Evolutionary conservation across 92 coral and sea anemone species (phyloP).

Genomic region (Nematostella vectensis): DNA sequence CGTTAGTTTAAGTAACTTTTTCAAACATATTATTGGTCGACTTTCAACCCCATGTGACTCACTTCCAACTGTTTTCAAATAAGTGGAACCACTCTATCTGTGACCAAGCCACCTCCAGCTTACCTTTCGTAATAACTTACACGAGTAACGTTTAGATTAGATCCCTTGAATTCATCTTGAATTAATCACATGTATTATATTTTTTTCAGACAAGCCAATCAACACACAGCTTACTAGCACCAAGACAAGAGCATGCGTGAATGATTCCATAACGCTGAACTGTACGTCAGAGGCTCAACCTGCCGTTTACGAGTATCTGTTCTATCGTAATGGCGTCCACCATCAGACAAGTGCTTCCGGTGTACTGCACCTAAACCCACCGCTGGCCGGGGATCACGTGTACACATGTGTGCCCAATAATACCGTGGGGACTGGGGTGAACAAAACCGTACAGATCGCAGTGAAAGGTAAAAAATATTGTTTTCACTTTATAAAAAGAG

Average conservation of each 20-base stretch:
- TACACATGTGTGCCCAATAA: constrained; percentile 38
- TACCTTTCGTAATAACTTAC: too few species aligned
- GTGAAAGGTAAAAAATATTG: constrained; percentile 17
- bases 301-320: constrained; percentile 16
- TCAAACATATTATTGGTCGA: too few species aligned
- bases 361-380: constrained; percentile 1
- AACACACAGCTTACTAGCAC: constrained; percentile 8
- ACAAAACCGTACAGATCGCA: constrained; percentile 10
- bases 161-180: too few species aligned
- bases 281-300: constrained; percentile 41
- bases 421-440: constrained; percentile 25
- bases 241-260: constrained; percentile 4
- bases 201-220: constrained; percentile 17
- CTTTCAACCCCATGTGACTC: too few species aligned
- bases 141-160: too few species aligned
- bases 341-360: constrained; percentile 18
- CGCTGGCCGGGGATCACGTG: constrained; percentile 12
- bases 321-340: constrained; percentile 17
- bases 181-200: too few species aligned
- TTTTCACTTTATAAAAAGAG: background rate
- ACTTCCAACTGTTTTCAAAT: too few species aligned
- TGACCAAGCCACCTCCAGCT: too few species aligned
- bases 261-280: constrained; percentile 15
- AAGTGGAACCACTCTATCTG: too few species aligned
- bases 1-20: too few species aligned